phyloP scores from a whole-genome alignment of 2,888 invertebrate species.

The Ecdyonurus torrentis region DNA sequence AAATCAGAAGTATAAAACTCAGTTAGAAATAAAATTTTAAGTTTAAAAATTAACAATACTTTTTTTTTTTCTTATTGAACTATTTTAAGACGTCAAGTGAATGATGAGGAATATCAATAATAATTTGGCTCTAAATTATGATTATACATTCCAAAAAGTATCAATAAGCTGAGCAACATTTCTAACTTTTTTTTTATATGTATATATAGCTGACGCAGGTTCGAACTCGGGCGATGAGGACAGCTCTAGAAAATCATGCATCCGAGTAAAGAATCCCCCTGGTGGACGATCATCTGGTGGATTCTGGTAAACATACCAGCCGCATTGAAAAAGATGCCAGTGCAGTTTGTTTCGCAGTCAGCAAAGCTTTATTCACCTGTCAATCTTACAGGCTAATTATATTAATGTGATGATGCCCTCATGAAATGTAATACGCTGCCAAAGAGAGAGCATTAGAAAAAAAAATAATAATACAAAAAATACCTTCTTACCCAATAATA shows the following conservation, averaged over 20 bases:
- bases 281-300: conserved; percentile 73
- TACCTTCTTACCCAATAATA: background rate
- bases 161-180: too few species aligned
- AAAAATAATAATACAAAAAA: background rate
- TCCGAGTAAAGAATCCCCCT: conserved; percentile 76
- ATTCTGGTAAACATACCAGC: conserved; percentile 67
- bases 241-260: conserved; percentile 54
- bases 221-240: conserved; percentile 22
- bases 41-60: too few species aligned
- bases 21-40: too few species aligned
- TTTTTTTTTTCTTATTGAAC: too few species aligned
- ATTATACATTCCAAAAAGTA: too few species aligned
- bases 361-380: background rate
- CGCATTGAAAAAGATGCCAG: background rate
- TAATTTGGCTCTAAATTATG: too few species aligned
- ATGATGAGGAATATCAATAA: too few species aligned
- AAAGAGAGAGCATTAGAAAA: background rate
- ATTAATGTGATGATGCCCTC: background rate
- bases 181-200: too few species aligned
- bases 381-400: background rate
- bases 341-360: background rate
- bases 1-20: too few species aligned
- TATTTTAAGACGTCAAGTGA: too few species aligned
- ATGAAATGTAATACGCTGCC: background rate
- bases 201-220: background rate